phyloP scores from a whole-genome alignment of 1,140 invertebrate species.

The Bombus ignitus region DNA sequence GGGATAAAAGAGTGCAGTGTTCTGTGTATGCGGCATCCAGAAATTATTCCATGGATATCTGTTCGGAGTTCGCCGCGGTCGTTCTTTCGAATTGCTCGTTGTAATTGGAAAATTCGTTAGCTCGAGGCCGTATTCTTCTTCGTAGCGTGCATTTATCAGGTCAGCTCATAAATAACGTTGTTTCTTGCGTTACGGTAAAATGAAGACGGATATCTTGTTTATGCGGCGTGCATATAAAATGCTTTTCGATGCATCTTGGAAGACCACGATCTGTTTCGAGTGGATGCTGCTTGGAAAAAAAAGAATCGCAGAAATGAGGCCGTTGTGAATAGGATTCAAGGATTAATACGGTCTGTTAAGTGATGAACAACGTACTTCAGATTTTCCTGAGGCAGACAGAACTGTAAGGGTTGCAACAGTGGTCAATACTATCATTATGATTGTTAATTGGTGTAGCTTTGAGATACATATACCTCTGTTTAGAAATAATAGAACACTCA shows the following conservation, averaged over 20 bases:
- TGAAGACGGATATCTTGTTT: constrained; percentile 13
- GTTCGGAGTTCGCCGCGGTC: not conserved
- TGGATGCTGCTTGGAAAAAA: too few relatives aligned
- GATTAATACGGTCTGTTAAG: too few relatives aligned
- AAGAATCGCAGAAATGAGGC: not conserved
- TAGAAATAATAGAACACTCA: too few relatives aligned
- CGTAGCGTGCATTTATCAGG: constrained; percentile 28
- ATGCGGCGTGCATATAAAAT: constrained; percentile 6
- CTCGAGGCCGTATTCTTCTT: not conserved
- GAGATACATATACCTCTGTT: too few relatives aligned
- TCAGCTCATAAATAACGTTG: constrained; percentile 24
- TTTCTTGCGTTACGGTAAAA: not conserved
- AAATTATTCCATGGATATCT: constrained; percentile 15
- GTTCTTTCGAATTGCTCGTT: constrained; percentile 3
- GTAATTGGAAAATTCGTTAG: constrained; percentile 49
- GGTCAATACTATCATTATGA: not conserved
- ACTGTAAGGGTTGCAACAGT: too few relatives aligned
- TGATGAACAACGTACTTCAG: too few relatives aligned
- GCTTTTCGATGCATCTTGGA: not conserved
- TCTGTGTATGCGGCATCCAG: too few relatives aligned
- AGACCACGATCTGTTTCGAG: not conserved
- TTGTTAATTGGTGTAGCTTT: not conserved
- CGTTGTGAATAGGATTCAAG: not conserved
- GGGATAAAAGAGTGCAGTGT: constrained; percentile 24
- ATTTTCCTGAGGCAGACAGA: too few relatives aligned